Evolutionary conservation across 2,888 invertebrate genomes (phyloP).

Genomic region (Corythucha ciliata): DNA sequence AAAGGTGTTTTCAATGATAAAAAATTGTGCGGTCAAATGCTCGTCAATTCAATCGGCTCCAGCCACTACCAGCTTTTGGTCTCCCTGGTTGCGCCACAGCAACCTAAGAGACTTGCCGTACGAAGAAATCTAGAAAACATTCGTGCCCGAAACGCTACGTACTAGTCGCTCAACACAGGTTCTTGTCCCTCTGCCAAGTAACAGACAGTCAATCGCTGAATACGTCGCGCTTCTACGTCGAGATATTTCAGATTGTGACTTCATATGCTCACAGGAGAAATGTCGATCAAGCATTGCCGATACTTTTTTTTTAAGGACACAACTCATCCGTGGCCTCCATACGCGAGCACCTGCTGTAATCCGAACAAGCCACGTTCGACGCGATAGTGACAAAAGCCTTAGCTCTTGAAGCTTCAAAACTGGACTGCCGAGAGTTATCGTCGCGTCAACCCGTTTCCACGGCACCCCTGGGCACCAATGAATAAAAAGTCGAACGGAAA

Average conservation of each 20-base stretch:
- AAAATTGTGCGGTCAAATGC: slow-evolving; percentile 3
- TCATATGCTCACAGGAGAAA: not conserved
- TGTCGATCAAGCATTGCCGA: slow-evolving; percentile 2
- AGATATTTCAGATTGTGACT: slow-evolving; percentile 14
- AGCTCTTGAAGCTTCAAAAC: slow-evolving; percentile 12
- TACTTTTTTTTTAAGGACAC: slow-evolving; percentile 3
- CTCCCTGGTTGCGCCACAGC: not conserved
- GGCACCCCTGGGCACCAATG: too few species aligned
- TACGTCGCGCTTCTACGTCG: slow-evolving; percentile 5
- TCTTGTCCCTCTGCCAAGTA: slow-evolving; percentile 5
- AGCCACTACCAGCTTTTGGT: not conserved
- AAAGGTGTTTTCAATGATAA: slow-evolving; percentile 9
- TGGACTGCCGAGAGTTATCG: slow-evolving; percentile 4
- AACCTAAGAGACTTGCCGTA: too few species aligned
- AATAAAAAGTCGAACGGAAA: too few species aligned
- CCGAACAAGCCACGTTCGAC: not conserved
- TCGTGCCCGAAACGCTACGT: slow-evolving; percentile 3
- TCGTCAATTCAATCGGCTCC: slow-evolving; percentile 10
- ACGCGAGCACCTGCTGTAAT: not conserved
- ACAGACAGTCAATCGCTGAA: slow-evolving; percentile 2
- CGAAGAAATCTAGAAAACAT: not conserved
- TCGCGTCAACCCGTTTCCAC: not conserved
- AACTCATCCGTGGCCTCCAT: slow-evolving; percentile 15
- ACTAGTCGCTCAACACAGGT: slow-evolving; percentile 5
- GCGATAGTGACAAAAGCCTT: slow-evolving; percentile 8